phyloP scores from a whole-genome alignment of 2,888 invertebrate species.

The Aleiodes leptofemur region DNA sequence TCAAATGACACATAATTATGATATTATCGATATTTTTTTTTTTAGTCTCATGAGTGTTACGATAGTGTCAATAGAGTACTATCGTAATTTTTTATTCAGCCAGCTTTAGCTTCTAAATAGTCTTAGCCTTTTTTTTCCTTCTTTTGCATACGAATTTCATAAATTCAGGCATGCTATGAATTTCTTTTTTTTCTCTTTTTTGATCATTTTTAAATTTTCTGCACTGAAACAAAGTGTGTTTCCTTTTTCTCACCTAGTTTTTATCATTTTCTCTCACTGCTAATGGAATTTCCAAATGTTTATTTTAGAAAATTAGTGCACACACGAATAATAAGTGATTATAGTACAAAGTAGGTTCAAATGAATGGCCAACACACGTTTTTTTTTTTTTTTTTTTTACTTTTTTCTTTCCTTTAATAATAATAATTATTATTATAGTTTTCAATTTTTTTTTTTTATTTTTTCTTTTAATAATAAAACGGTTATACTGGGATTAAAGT shows the following conservation, averaged over 20 bases:
- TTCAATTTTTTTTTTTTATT: neutral
- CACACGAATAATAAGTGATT: constrained; percentile 56
- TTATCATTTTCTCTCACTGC: neutral
- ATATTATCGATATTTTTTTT: constrained; percentile 67
- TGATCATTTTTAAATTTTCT: constrained; percentile 29
- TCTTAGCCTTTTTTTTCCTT: constrained; percentile 69
- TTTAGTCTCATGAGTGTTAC: constrained; percentile 71
- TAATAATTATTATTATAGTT: constrained; percentile 30
- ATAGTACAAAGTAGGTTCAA: constrained; percentile 67
- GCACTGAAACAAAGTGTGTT: neutral
- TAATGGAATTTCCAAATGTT: constrained; percentile 3
- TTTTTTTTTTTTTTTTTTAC: constrained; percentile 7
- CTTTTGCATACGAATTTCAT: constrained; percentile 45
- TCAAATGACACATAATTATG: constrained; percentile 75
- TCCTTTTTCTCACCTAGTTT: neutral
- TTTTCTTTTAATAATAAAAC: constrained; percentile 45
- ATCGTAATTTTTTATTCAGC: constrained; percentile 62
- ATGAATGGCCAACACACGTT: constrained; percentile 65
- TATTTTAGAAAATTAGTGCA: constrained; percentile 8
- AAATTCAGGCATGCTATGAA: no score
- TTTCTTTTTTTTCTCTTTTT: constrained; percentile 23
- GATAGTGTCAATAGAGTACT: constrained; percentile 66
- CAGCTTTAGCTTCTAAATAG: constrained; percentile 65
- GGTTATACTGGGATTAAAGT: constrained; percentile 49
- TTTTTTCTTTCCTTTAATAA: constrained; percentile 41